Base-by-base conservation (phyloP, 2,113 vertebrate species). In the Tympanuchus pallidicinctus region DNA sequence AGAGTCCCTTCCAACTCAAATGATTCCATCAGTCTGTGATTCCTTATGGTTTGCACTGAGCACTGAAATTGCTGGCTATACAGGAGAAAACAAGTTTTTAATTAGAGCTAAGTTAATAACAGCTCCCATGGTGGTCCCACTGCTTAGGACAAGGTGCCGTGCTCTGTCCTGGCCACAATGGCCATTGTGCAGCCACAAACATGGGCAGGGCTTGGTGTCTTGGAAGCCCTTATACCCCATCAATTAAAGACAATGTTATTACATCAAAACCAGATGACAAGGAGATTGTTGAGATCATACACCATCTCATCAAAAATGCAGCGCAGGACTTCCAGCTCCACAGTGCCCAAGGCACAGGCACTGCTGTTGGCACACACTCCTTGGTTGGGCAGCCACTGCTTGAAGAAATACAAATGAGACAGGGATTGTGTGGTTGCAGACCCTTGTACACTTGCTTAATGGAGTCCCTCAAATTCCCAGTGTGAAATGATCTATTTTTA, bases 81-180 rank as follows among this genome's bases (percentile, higher is more conserved):
- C 85, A 69, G 88, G 85, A 89, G 70, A 85, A 97, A 95, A 96
- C 92, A 86, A 89, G 79, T 12, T 83, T 75, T 82, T 88, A 97
- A 95, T 94, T 90, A 97, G 93, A 95, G 72, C 69, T 90, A 78
- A 90, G 86, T 88, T 95, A 94, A 92, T 93, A 67, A 74, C 0
- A 43, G 71, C 57, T 83, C 93, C 89, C 45, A 36, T 3, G 65
- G 61, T 48, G 65, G 75, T 91, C 38, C 64, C 70, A 0, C 82
- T 34, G 60, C 91, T 86, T 32, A 34, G 75, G 82, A 64, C 8
- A 5, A 80, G 75, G 1, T 0, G 3, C 72, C 65, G 47, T 40
- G 61, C 81, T 54, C 60, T 38, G 47, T 12, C 4, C 3, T 40
- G 36, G 79, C 56, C 64, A 28, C 19, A 6, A 13, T 30, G 54